These are phyloP conservation scores for Pantherophis alleghaniensis DNA, from an alignment of 2,797 vertebrate genomes.

Conservation along the genomic window DNA sequence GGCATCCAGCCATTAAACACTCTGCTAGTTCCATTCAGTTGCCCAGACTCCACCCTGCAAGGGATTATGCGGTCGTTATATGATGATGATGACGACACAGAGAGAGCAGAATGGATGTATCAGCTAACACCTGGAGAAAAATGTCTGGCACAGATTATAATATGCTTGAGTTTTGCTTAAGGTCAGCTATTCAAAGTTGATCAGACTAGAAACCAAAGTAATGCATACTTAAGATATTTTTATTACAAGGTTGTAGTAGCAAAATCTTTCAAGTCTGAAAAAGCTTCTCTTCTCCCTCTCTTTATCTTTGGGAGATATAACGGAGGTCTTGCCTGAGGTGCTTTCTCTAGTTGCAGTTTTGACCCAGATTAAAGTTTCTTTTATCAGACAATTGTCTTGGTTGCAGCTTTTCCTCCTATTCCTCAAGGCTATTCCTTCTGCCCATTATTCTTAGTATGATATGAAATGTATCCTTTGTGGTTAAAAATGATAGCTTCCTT, in stretches of 20 bases:
- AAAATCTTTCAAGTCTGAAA: background rate
- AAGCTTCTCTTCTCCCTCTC: background rate
- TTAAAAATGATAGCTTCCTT: background rate
- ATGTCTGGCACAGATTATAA: background rate
- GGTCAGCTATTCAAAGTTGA: background rate
- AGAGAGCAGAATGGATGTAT: background rate
- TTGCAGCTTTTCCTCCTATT: background rate
- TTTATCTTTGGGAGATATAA: background rate
- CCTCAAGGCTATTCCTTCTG: background rate
- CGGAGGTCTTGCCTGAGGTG: background rate
- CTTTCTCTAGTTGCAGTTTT: background rate
- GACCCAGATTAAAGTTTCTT: background rate
- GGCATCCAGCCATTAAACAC: no score
- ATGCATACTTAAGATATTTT: background rate
- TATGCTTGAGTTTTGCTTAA: background rate
- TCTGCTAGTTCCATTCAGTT: no score
- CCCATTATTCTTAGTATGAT: background rate
- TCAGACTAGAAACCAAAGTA: background rate
- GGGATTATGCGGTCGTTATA: no score
- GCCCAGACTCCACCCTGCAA: no score
- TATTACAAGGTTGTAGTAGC: background rate
- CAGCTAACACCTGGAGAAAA: background rate
- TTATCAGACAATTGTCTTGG: background rate
- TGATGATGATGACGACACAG: background rate
- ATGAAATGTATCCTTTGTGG: background rate